Percentiles rank a stretch among this genome's conserved stretches.
phyloP scores from a whole-genome alignment of 2,113 vertebrate genomes.

The Siphamia tubifer region DNA sequence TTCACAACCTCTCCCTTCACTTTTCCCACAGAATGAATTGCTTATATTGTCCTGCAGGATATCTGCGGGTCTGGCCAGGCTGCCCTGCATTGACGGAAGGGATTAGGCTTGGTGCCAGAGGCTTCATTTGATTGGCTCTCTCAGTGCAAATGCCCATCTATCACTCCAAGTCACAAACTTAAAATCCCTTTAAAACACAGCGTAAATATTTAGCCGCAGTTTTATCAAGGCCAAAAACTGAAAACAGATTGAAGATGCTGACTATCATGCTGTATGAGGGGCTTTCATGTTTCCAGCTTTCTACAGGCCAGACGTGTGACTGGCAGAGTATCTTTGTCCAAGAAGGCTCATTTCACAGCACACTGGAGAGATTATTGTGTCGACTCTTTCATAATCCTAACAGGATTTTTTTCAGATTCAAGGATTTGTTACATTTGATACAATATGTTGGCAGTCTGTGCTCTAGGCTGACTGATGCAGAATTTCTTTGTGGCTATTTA shows the following conservation, averaged over 20 bases:
- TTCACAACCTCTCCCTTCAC: constrained; percentile 12
- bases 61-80: neutral
- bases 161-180: constrained; percentile 9
- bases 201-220: constrained; percentile 16
- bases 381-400: constrained; percentile 52
- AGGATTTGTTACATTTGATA: constrained; percentile 57
- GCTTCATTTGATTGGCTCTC: constrained; percentile 43
- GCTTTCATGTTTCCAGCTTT: constrained; percentile 20
- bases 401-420: constrained; percentile 64
- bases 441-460: constrained; percentile 42
- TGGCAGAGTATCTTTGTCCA: constrained; percentile 37
- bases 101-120: constrained; percentile 48
- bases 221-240: constrained; percentile 18
- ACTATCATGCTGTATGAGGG: neutral
- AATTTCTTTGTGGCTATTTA: constrained; percentile 13
- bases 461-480: neutral
- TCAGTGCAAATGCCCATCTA: constrained; percentile 10
- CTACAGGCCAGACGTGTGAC: constrained; percentile 23
- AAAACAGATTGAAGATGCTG: constrained; percentile 30
- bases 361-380: constrained; percentile 55
- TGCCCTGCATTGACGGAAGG: constrained; percentile 12
- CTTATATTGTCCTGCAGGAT: constrained; percentile 21
- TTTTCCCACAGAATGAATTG: constrained; percentile 10
- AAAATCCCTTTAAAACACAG: constrained; percentile 4
- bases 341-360: constrained; percentile 50